Evolutionary conservation across 2,113 vertebrate genomes (phyloP).

Genomic region (Heteronetta atricapilla): DNA sequence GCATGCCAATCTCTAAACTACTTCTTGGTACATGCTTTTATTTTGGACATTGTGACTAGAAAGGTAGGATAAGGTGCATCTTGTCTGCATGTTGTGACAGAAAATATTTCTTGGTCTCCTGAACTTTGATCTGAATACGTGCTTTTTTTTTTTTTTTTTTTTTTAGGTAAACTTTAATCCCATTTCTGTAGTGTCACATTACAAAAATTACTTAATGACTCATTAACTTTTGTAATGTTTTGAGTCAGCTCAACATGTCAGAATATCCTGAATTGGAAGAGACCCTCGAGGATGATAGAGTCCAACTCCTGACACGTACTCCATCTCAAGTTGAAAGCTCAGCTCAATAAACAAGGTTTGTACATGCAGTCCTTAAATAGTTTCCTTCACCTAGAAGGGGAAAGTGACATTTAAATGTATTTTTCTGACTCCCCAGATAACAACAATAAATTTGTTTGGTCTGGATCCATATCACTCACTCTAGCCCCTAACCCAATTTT

Average conservation of each 20-base stretch:
- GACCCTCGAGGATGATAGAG: background rate
- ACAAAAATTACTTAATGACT: background rate
- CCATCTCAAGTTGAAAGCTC: background rate
- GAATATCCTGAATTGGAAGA: background rate
- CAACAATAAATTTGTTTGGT: background rate
- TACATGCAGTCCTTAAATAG: background rate
- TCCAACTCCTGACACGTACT: background rate
- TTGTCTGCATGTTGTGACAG: background rate
- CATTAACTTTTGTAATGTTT: background rate
- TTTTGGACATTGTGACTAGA: background rate
- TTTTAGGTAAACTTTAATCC: background rate
- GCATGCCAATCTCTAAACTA: background rate
- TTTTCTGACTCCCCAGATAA: background rate
- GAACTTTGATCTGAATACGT: background rate
- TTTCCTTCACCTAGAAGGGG: background rate
- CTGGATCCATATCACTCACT: background rate
- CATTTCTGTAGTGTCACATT: fast-evolving
- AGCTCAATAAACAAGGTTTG: background rate
- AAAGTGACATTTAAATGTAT: background rate
- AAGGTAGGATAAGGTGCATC: background rate
- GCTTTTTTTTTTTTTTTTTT: no score
- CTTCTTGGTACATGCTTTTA: background rate
- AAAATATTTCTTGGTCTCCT: background rate
- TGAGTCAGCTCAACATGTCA: background rate
- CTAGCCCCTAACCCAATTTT: background rate